phyloP scores from a whole-genome alignment of 2,888 invertebrate species.

The Leptopilina myrica region DNA sequence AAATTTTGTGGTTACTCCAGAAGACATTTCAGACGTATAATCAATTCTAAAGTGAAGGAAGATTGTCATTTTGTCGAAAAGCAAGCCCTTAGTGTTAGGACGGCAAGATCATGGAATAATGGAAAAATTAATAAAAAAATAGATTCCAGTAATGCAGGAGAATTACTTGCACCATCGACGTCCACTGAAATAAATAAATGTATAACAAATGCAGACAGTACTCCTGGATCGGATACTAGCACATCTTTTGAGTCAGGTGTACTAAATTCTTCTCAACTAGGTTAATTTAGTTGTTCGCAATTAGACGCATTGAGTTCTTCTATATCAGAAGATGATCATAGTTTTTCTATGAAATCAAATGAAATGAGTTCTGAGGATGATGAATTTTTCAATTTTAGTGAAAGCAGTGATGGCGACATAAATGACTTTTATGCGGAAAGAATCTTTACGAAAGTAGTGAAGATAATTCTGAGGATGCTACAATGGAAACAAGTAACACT shows the following conservation, averaged over 20 bases:
- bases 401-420: neutral
- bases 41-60: neutral
- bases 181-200: neutral
- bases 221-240: too few relatives aligned
- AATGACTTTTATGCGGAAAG: neutral
- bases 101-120: neutral
- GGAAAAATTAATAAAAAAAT: neutral
- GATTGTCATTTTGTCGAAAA: neutral
- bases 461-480: neutral
- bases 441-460: neutral
- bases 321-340: neutral
- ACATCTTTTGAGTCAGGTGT: too few relatives aligned
- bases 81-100: neutral
- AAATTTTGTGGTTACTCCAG: neutral
- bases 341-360: neutral
- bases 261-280: too few relatives aligned
- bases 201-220: neutral
- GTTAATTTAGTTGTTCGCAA: neutral
- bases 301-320: neutral
- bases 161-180: neutral
- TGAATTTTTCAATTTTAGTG: neutral
- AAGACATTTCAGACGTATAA: neutral
- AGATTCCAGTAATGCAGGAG: too few relatives aligned
- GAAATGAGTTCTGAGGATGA: neutral
- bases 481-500: neutral